Percentiles rank a stretch among this genome's conserved stretches.
phyloP scores from a whole-genome alignment of 2,797 vertebrate genomes.

The Pipistrellus pipistrellus region DNA sequence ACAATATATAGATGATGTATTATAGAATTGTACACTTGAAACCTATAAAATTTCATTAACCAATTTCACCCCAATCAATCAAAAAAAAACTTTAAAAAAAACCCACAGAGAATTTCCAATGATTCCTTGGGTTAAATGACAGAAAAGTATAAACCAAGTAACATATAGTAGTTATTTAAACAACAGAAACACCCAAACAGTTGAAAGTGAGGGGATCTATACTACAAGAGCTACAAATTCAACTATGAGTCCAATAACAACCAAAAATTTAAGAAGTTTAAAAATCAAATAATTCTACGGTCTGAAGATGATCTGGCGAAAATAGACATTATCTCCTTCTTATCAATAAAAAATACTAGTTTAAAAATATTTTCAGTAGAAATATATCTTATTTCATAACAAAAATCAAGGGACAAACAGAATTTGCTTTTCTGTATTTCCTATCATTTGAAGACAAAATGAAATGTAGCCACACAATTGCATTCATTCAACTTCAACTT shows the following conservation, averaged over 20 bases:
- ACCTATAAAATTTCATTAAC: background rate
- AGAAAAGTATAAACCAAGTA: background rate
- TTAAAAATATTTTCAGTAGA: background rate
- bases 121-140: background rate
- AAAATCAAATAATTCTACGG: background rate
- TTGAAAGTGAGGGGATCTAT: background rate
- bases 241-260: background rate
- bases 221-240: background rate
- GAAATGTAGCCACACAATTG: slow-evolving; percentile 49
- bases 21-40: background rate
- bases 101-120: background rate
- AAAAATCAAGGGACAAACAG: slow-evolving; percentile 24
- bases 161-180: background rate
- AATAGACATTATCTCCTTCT: slow-evolving; percentile 22
- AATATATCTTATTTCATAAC: slow-evolving; percentile 10
- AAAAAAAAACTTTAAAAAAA: too few relatives aligned
- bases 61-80: background rate
- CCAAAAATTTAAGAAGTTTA: background rate
- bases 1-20: background rate
- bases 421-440: slow-evolving; percentile 34
- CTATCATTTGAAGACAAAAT: slow-evolving; percentile 54
- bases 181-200: background rate
- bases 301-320: slow-evolving; percentile 18
- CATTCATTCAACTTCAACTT: slow-evolving; percentile 53
- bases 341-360: slow-evolving; percentile 48